Evolutionary conservation across 1,140 invertebrate genomes (phyloP), one percentile per base, ranked within the genome.

Genomic region (Sipha flava): DNA sequence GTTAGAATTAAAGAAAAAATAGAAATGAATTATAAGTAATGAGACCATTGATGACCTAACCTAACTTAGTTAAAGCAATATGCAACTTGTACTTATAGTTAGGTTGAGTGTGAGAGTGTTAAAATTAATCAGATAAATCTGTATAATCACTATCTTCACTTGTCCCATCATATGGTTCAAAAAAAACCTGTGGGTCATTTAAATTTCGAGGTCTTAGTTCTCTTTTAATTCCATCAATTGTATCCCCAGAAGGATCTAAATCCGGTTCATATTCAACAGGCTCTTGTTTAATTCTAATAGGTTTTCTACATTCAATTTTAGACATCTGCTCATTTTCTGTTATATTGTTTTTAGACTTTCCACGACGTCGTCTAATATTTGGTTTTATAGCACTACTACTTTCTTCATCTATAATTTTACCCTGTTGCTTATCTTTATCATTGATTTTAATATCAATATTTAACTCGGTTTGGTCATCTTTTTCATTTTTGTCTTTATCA

Each of bases 151-250:
- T 77, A 0, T 31, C 49, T 29, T 77, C 73, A 18, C 73, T 77
- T 26, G 49, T 23, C 10, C 73, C 73, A 43, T 77, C 73, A 43
- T 59, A 77, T 18, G 73, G 73, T n/a, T 77, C 73, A 57, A 77
- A 77, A 77, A 43, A 77, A 16, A 59, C n/a, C 12, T n/a, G 49
- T n/a, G 49, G 14, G 1, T 57, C 47, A 4, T 54, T 75, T 59
- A 52, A 37, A 26, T 57, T 77, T 4, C 52, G n/a, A 54, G 73
- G 52, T 3, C 73, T 43, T 23, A 77, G 52, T 18, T 57, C 73
- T 54, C 73, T n/a, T 59, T 43, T 77, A 4, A 77, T 7, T 6
- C 16, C 73, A 43, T 54, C 47, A n/a, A 40, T 16, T 10, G 59
- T 40, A 77, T 57, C 52, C 10, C 59, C 73, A 14, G 31, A 23